Evolutionary conservation across 2,888 invertebrate genomes (phyloP).

Genomic region (Chloromyia formosa): DNA sequence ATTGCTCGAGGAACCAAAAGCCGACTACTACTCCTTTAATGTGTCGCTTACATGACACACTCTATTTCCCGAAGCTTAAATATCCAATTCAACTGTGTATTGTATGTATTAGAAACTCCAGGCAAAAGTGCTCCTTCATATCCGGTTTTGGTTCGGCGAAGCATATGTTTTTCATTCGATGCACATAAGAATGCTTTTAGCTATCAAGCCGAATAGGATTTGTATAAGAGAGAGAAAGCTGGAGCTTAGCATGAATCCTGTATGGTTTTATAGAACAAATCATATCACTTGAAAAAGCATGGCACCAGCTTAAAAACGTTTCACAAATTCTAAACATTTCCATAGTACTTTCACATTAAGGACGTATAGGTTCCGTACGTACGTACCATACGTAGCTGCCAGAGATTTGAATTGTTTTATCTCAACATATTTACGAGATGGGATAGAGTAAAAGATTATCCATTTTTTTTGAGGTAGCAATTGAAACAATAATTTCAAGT

Average conservation of each 20-base stretch:
- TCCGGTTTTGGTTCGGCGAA: neutral
- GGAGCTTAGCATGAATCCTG: slow-evolving; percentile 26
- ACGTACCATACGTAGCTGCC: neutral
- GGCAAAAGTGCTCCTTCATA: slow-evolving; percentile 9
- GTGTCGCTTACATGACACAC: no score
- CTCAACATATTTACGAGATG: slow-evolving; percentile 22
- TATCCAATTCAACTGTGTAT: no score
- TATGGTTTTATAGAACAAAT: slow-evolving; percentile 34
- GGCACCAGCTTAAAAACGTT: neutral
- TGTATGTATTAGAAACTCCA: neutral
- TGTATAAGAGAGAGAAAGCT: neutral
- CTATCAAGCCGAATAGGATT: neutral
- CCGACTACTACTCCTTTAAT: no score
- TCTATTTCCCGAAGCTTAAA: no score
- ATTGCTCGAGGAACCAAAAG: no score
- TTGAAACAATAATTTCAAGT: no score
- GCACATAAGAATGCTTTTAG: slow-evolving; percentile 22
- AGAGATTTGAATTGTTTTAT: slow-evolving; percentile 37
- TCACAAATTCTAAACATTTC: slow-evolving; percentile 40
- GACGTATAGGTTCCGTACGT: no score
- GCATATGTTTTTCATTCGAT: slow-evolving; percentile 12
- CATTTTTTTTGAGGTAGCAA: no score
- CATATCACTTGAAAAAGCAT: slow-evolving; percentile 38
- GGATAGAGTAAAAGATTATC: neutral
- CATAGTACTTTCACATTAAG: neutral